Conservation (phyloP, 2,888 invertebrate species). For the Sesia bembeciformis region DNA sequence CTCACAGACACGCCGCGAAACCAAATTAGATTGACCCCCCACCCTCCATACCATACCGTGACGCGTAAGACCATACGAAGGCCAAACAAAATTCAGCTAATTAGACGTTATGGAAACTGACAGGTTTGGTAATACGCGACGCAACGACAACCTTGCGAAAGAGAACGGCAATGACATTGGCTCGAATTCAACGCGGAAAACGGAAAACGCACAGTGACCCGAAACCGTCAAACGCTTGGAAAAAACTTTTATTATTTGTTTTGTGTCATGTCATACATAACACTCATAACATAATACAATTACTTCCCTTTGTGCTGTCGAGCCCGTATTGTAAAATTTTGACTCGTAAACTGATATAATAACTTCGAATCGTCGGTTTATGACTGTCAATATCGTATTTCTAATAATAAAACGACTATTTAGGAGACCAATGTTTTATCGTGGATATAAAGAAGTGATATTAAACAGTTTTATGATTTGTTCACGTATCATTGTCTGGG, state of each 20-base stretch:
- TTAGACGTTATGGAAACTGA: conserved; percentile 26
- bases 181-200: conserved; percentile 45
- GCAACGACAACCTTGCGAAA: conserved; percentile 41
- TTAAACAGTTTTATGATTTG: conserved; percentile 42
- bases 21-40: conserved; percentile 8
- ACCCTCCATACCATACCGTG: conserved; percentile 7
- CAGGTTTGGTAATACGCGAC: conserved; percentile 16
- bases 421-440: conserved; percentile 64
- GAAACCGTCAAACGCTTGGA: conserved; percentile 1
- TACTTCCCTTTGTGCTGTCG: conserved; percentile 19
- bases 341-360: conserved; percentile 62
- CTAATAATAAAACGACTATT: conserved; percentile 72
- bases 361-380: conserved; percentile 56
- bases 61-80: neutral
- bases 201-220: conserved; percentile 37
- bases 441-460: conserved; percentile 48
- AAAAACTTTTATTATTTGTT: neutral
- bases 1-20: conserved; percentile 27
- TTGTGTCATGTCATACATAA: neutral
- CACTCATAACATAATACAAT: neutral
- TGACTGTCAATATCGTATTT: conserved; percentile 68
- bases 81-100: conserved; percentile 1
- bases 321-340: conserved; percentile 46
- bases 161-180: conserved; percentile 66
- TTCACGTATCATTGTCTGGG: conserved; percentile 37